Evolutionary conservation across 2,113 vertebrate genomes (phyloP).

Genomic region (Charadrius vociferus): DNA sequence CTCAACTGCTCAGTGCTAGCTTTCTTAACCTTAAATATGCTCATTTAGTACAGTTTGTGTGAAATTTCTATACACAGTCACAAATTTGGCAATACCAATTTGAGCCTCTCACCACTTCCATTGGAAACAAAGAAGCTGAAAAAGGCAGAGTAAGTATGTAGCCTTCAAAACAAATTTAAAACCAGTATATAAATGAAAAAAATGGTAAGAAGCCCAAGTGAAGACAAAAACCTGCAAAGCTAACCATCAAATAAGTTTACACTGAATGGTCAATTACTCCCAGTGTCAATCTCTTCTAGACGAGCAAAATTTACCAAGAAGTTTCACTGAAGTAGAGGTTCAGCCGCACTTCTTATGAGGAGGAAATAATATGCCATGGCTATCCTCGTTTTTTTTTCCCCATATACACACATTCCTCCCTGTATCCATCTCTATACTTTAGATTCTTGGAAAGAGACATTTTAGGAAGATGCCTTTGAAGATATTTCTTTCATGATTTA

Average conservation of each 20-base stretch:
- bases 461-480: background rate
- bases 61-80: background rate
- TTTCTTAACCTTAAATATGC: background rate
- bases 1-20: background rate
- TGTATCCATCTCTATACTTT: background rate
- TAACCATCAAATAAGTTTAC: background rate
- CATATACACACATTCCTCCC: background rate
- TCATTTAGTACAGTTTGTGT: background rate
- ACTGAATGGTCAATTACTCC: background rate
- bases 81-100: background rate
- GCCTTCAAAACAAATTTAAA: background rate
- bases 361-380: background rate
- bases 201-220: background rate
- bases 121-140: background rate
- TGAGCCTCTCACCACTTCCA: background rate
- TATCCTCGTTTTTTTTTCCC: background rate
- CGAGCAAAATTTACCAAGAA: background rate
- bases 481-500: background rate
- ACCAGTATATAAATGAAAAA: background rate
- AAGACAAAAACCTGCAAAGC: background rate
- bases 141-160: background rate
- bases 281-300: background rate
- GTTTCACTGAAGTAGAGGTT: background rate
- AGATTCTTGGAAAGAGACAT: background rate
- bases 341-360: background rate